Base-by-base conservation (phyloP, 2,113 vertebrate species). In the Chascanopsetta lugubris region DNA sequence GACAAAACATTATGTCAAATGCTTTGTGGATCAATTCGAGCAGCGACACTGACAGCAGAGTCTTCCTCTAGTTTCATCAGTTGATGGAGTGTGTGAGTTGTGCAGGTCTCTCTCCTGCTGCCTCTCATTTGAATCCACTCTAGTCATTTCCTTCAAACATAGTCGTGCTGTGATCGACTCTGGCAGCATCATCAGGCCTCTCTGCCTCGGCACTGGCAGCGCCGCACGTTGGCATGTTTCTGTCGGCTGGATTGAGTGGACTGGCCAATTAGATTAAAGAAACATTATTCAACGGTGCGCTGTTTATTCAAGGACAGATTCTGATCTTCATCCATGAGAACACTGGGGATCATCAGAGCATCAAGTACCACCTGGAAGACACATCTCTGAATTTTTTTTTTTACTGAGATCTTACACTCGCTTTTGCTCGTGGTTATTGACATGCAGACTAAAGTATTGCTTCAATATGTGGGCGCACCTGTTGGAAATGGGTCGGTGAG, bases 361-460 rank as follows among this genome's bases (percentile, higher is more conserved):
- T 74, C 53, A 64, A n/a, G 36, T 38, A 26, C 38, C 43, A 55
- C 53, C 53, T 24, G 11, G 13, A 69, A 27, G 47, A 42, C 24
- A n/a, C n/a, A n/a, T n/a, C n/a, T n/a, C n/a, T n/a, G n/a, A n/a
- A n/a, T n/a, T n/a, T n/a, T n/a, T 66, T 58, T 24, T 61, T 6
- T 30, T 26, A 1, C 22, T 21, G 34, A 63, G 47, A 45, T 22
- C 42, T 36, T 60, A 0, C 38, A 32, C 25, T 34, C 3, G 36
- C 11, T 30, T 47, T 8, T 36, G 38, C 24, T 59, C 4, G 24
- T n/a, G 25, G 22, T 58, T 45, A 29, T 32, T 65, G 47, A 61
- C 17, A 76, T 21, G 7, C 34, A 59, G 47, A 69, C 32, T 69
- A 49, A 62, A 10, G 24, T 26, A 25, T 48, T 8, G 8, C 36